phyloP scores from a whole-genome alignment of 2,888 invertebrate species.

The Drosophila multiciliata region DNA sequence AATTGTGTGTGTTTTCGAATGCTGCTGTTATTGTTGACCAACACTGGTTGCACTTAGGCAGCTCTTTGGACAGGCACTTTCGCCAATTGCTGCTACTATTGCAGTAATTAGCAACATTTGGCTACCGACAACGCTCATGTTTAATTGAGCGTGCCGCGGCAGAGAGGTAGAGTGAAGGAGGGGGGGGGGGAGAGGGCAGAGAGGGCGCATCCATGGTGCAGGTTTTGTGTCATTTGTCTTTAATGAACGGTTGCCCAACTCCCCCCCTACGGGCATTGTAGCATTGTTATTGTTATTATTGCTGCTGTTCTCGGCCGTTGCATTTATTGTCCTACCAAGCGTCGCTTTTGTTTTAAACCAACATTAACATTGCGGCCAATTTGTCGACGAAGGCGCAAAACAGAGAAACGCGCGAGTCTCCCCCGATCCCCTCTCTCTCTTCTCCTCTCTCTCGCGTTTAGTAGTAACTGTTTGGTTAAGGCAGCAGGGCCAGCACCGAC shows the following conservation, averaged over 20 bases:
- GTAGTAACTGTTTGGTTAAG: constrained; percentile 37
- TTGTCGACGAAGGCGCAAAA: constrained; percentile 66
- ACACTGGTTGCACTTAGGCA: constrained; percentile 35
- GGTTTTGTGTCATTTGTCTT: constrained; percentile 67
- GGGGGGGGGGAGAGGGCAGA: background rate
- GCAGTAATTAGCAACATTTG: constrained; percentile 71
- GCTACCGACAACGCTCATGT: constrained; percentile 75
- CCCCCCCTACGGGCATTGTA: constrained; percentile 28
- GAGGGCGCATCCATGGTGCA: constrained; percentile 35
- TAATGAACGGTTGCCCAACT: constrained; percentile 68
- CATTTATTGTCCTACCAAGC: constrained; percentile 64
- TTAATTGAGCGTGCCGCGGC: constrained; percentile 79
- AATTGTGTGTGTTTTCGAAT: background rate
- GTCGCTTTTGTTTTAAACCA: constrained; percentile 75
- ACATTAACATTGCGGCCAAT: constrained; percentile 70
- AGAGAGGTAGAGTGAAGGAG: constrained; percentile 1
- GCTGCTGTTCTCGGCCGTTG: constrained; percentile 44
- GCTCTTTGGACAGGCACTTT: constrained; percentile 36
- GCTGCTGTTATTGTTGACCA: constrained; percentile 16
- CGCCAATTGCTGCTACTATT: constrained; percentile 46
- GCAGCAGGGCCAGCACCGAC: constrained; percentile 20
- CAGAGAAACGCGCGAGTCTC: constrained; percentile 45
- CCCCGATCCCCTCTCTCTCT: background rate
- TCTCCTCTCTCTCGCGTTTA: constrained; percentile 33
- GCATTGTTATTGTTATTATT: constrained; percentile 29